These are phyloP conservation scores for Poecilia latipinna DNA, from an alignment of 2,113 vertebrate genomes.

Conservation along the genomic window DNA sequence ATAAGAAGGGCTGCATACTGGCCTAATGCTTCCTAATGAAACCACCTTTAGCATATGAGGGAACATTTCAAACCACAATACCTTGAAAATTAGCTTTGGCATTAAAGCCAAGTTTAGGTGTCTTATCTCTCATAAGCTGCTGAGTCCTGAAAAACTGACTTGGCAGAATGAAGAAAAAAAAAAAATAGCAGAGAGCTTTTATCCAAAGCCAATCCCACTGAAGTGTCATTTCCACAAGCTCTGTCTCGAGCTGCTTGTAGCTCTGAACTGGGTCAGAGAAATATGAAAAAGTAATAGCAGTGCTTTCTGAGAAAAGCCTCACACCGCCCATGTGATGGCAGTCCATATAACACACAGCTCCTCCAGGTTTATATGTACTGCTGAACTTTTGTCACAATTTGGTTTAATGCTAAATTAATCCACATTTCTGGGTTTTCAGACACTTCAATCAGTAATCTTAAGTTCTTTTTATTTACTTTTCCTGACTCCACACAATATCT, in stretches of 20 bases:
- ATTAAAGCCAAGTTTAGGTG: conserved; percentile 64
- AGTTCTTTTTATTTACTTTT: conserved; percentile 16
- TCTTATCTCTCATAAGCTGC: conserved; percentile 71
- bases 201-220: conserved; percentile 60
- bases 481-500: background rate
- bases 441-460: conserved; percentile 21
- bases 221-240: conserved; percentile 47
- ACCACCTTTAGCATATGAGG: conserved; percentile 30
- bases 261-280: conserved; percentile 77
- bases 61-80: conserved; percentile 58
- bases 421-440: conserved; percentile 23
- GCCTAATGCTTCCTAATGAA: conserved; percentile 41
- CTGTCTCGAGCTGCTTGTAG: conserved; percentile 41
- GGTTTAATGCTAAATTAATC: conserved; percentile 40
- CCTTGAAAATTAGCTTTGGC: conserved; percentile 70
- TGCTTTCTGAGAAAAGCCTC: conserved; percentile 18
- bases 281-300: conserved; percentile 73
- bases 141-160: conserved; percentile 71
- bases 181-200: conserved; percentile 37
- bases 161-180: conserved; percentile 58
- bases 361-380: conserved; percentile 38
- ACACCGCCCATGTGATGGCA: conserved; percentile 9
- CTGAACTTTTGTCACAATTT: conserved; percentile 30
- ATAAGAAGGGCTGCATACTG: conserved; percentile 19
- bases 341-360: conserved; percentile 3